Base-by-base conservation (phyloP, 1,140 invertebrate species). In the Galleria mellonella region DNA sequence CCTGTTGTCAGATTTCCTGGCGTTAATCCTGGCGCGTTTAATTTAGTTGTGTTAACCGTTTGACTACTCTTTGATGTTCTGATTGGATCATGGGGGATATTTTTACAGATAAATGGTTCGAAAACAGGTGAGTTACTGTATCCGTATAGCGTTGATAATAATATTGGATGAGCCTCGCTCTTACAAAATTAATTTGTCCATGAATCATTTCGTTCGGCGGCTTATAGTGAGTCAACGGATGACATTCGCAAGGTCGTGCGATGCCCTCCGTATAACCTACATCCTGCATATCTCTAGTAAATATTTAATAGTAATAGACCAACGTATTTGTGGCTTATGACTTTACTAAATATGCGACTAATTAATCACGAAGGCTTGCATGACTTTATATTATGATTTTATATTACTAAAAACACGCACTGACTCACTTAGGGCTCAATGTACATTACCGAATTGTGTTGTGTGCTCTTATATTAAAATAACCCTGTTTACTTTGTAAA, bases 1-100 rank as follows among this genome's bases (percentile, higher is more conserved):
- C 73, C 74, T 81, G 73, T 76, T 62, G 62, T 68, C 62, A 61
- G 66, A 71, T 75, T 75, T 78, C 67, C 67, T 72, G 53, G 59
- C 57, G 62, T 73, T 79, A 70, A 73, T 77, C 70, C 63, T 60
- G 51, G 44, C 44, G 41, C 58, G 50, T 63, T 64, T 61, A 68
- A 66, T 68, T 72, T 72, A 67, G 65, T 76, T 55, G 60, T 54
- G 60, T 54, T 45, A 56, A 45, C 49, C 35, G 46, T 63, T 61
- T 42, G 43, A 56, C 42, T 54, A 15, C 47, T 54, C 60, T 72
- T 72, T 69, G 65, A 66, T 64, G 55, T 72, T 62, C 56, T 53
- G 58, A 51, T 54, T 46, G 43, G 52, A 39, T 66, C 35, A 41
- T 57, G 47, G 10, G 30, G 30, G 30, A 31, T 31, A 31, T 9